Evolutionary conservation across 1,140 invertebrate species (phyloP).

Genomic region (Drosophila takahashii): DNA sequence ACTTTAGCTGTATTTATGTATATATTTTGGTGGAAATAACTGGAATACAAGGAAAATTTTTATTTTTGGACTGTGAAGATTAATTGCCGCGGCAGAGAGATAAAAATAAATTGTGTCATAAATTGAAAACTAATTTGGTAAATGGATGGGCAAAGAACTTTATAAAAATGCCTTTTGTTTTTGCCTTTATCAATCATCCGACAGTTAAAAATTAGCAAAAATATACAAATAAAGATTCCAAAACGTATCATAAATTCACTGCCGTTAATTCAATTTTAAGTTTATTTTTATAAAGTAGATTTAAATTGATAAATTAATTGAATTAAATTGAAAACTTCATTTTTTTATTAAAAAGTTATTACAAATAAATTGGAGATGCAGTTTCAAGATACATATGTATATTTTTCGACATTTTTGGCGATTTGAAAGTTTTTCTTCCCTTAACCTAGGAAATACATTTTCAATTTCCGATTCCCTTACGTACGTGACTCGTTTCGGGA

Average conservation of each 20-base stretch:
- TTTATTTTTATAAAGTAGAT: neutral
- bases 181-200: conserved; percentile 13
- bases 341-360: neutral
- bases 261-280: conserved; percentile 12
- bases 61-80: conserved; percentile 41
- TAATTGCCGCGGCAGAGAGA: conserved; percentile 14
- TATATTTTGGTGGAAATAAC: conserved; percentile 9
- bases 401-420: too few species aligned
- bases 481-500: conserved; percentile 34
- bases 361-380: neutral
- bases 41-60: conserved; percentile 9
- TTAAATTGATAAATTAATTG: neutral
- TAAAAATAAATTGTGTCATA: conserved; percentile 45
- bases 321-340: neutral
- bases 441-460: conserved; percentile 31
- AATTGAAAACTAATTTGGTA: conserved; percentile 35
- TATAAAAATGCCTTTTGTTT: conserved; percentile 11
- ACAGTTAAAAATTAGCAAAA: conserved; percentile 6
- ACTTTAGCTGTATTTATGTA: conserved; percentile 9
- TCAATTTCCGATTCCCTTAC: conserved; percentile 11
- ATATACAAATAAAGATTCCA: neutral
- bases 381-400: too few species aligned
- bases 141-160: neutral
- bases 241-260: conserved; percentile 4
- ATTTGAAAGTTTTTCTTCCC: neutral